These are phyloP conservation scores for Cryptomyrus ogoouensis DNA, from an alignment of 2,113 vertebrate genomes.

Conservation along the genomic window DNA sequence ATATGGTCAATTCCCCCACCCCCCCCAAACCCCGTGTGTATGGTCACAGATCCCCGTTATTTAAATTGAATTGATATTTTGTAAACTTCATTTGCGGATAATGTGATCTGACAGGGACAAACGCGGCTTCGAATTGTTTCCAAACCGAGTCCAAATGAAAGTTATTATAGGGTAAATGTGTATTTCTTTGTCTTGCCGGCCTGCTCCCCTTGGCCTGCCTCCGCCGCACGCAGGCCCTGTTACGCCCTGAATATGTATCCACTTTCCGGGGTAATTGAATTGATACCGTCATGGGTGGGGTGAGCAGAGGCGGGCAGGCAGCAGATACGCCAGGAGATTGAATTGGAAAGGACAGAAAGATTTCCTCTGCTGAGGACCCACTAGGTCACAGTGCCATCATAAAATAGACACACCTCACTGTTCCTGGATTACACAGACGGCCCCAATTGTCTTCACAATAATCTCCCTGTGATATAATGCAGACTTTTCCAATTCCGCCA, in stretches of 20 bases:
- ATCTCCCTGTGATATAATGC: conserved; percentile 70
- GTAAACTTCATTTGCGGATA: conserved; percentile 99
- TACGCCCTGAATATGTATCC: conserved; percentile 91
- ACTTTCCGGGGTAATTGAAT: conserved; percentile 90
- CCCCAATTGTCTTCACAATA: conserved; percentile 76
- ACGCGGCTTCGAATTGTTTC: conserved; percentile 95
- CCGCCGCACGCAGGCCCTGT: conserved; percentile 61
- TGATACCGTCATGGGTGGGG: conserved; percentile 86
- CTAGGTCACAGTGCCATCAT: conserved; percentile 62
- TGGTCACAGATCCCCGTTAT: conserved; percentile 69
- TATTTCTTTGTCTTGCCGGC: conserved; percentile 81
- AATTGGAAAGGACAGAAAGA: conserved; percentile 73
- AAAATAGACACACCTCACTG: conserved; percentile 74
- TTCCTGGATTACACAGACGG: conserved; percentile 80
- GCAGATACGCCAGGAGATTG: conserved; percentile 80
- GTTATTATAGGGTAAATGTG: conserved; percentile 96
- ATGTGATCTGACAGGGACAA: conserved; percentile 99
- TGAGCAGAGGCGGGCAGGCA: conserved; percentile 76
- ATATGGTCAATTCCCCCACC: conserved; percentile 64
- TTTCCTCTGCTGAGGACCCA: conserved; percentile 47
- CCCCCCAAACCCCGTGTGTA: conserved; percentile 58
- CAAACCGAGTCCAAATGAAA: conserved; percentile 96
- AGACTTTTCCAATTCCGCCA: conserved; percentile 76
- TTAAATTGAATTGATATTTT: conserved; percentile 99
- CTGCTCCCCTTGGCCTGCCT: conserved; percentile 40